phyloP scores from a whole-genome alignment of 2,113 vertebrate species.

The Gymnogyps californianus region DNA sequence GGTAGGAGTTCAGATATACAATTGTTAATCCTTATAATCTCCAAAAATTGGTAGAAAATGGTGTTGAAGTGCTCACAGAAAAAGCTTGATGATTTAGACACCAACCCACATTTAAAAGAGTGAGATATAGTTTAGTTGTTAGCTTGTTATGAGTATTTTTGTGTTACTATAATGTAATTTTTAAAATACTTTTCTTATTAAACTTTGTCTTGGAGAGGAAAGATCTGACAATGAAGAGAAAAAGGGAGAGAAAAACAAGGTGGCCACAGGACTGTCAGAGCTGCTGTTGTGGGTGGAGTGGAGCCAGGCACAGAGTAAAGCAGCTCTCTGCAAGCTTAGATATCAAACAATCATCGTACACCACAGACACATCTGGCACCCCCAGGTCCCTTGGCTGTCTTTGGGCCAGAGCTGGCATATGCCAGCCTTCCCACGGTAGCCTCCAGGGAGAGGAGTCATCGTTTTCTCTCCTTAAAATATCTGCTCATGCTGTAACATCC shows the following conservation, averaged over 20 bases:
- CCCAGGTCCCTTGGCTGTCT: neutral
- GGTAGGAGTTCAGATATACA: neutral
- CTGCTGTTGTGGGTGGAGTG: neutral
- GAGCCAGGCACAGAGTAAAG: neutral
- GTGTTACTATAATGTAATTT: neutral
- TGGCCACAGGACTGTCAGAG: neutral
- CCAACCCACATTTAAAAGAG: neutral
- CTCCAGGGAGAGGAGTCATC: neutral
- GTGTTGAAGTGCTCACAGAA: neutral
- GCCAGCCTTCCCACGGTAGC: neutral
- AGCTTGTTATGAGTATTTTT: neutral
- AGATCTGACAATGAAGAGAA: neutral
- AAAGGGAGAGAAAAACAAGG: neutral
- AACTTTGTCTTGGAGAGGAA: neutral
- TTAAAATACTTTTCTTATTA: neutral
- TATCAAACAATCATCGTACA: accelerated
- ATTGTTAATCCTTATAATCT: neutral
- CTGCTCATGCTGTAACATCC: neutral
- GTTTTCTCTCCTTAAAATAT: neutral
- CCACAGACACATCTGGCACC: neutral
- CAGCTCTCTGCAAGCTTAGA: neutral
- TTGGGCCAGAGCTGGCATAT: neutral
- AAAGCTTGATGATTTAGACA: neutral
- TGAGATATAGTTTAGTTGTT: neutral
- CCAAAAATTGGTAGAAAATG: neutral